Evolutionary conservation across 2,888 invertebrate genomes (phyloP).

Genomic region (Campopleginae sp.): DNA sequence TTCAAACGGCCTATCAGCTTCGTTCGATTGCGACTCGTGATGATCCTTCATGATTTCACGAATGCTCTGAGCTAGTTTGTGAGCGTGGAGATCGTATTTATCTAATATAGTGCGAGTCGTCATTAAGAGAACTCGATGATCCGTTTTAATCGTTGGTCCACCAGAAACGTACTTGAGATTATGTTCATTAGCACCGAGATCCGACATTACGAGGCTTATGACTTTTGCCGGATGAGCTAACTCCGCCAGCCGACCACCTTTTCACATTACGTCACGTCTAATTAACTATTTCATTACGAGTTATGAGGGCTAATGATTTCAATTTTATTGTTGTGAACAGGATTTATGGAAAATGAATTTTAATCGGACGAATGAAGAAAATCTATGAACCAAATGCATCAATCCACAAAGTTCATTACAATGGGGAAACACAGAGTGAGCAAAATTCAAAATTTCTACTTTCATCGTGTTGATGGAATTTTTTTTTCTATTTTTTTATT

Average conservation of each 20-base stretch:
- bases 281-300: neutral
- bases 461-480: no score
- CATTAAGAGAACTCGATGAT: conserved; percentile 37
- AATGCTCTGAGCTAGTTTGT: conserved; percentile 80
- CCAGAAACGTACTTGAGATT: conserved; percentile 83
- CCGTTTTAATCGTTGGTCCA: conserved; percentile 85
- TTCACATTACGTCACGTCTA: neutral
- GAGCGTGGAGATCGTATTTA: conserved; percentile 80
- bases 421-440: neutral
- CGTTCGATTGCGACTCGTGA: conserved; percentile 51
- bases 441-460: no score
- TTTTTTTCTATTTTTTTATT: neutral
- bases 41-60: conserved; percentile 70
- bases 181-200: conserved; percentile 87
- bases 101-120: conserved; percentile 84
- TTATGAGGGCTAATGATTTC: neutral
- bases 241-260: conserved; percentile 84
- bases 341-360: neutral
- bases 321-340: neutral
- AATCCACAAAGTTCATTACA: neutral
- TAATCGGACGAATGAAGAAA: neutral
- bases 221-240: conserved; percentile 83
- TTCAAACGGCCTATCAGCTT: conserved; percentile 70
- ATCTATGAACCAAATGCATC: neutral
- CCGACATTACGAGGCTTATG: conserved; percentile 87